phyloP scores from a whole-genome alignment of 1,140 invertebrate genomes.

The Zaprionus ghesquierei region DNA sequence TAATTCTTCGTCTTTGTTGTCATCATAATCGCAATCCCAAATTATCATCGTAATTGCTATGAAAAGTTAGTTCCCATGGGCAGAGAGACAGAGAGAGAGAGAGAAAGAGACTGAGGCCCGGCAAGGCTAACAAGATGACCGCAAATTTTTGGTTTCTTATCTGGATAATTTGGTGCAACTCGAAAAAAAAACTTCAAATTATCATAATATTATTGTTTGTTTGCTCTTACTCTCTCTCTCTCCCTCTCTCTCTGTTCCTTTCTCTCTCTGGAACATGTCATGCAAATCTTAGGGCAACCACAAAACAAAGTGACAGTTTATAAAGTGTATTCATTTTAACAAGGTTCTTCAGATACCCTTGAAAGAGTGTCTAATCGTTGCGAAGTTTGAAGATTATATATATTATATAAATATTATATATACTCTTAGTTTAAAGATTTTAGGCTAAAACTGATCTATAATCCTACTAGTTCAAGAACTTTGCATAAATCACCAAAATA shows the following conservation, averaged over 20 bases:
- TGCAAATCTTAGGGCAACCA: conserved; percentile 25
- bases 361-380: background rate
- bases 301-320: conserved; percentile 16
- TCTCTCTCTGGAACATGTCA: background rate
- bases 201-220: conserved; percentile 23
- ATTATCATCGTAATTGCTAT: conserved; percentile 27
- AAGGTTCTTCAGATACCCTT: background rate
- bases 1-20: background rate
- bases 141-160: conserved; percentile 42
- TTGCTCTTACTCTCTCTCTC: background rate
- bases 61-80: conserved; percentile 21
- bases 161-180: conserved; percentile 16
- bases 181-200: conserved; percentile 8
- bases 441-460: background rate
- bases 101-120: background rate
- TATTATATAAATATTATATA: background rate
- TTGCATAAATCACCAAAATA: background rate
- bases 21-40: conserved; percentile 19
- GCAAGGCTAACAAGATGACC: conserved; percentile 44
- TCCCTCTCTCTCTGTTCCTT: background rate
- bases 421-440: background rate
- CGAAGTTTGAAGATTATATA: too few relatives aligned
- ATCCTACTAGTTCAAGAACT: background rate
- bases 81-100: background rate
- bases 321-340: background rate